Base-by-base conservation (phyloP, 2,797 vertebrate genomes). In the Petrocephalus sullivani region DNA sequence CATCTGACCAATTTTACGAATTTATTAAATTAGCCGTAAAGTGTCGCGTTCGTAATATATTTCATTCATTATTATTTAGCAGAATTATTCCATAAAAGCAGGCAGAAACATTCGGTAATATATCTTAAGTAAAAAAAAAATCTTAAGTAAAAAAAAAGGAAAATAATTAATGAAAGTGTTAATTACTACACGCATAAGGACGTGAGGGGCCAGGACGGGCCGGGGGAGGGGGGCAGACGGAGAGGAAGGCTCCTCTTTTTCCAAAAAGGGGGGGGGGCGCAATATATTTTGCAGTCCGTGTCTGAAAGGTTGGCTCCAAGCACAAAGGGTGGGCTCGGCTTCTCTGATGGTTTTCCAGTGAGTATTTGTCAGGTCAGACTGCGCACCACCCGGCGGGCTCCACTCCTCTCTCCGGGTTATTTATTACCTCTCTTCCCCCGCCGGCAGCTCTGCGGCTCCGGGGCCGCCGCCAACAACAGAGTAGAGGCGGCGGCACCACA, bases 301-400 rank as follows among this genome's bases (percentile, higher is more conserved):
- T 96, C 95, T 96, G 94, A 95, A 95, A 96, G 95, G 95, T 95
- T 95, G 97, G 96, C 97, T 97, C 96, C 96, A 95, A 94, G 96
- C 97, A 91, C 95, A 95, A 94, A 96, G 96, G 96, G 97, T 96
- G 96, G 96, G 96, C 96, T 96, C 94, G 92, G 92, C 91, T 94
- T 95, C 95, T 96, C 96, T 95, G 96, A 96, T 97, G 96, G 96
- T 96, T 97, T 97, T 97, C 97, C 97, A 97, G 96, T 94, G 96
- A 97, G 97, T 97, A 97, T 96, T 97, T 97, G 97, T 98, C 96
- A 96, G 97, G 97, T 98, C 98, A 97, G 96, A 95, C 96, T 96
- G 97, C 97, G 96, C 95, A 95, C 96, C 95, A 95, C 96, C 96
- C 96, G 96, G 95, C 96, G 95, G 95, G 96, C 96, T 97, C 96